phyloP scores from a whole-genome alignment of 53 echinoderm and acorn worm genomes.

The Glandiceps talaboti region DNA sequence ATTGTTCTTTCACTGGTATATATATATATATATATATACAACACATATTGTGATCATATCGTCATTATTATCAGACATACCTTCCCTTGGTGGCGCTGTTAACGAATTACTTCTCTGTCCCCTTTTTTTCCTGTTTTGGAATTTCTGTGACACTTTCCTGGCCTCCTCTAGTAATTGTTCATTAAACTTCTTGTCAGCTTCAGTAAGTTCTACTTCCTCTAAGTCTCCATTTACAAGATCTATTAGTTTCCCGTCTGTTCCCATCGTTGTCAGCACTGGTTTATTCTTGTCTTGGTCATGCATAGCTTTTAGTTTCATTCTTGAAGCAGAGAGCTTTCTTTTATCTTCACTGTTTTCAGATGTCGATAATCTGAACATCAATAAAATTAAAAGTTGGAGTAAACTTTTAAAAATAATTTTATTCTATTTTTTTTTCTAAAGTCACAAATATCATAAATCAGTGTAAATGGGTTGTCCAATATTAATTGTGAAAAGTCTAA shows the following conservation, averaged over 20 bases:
- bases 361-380: too few relatives aligned
- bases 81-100: background rate
- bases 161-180: slow-evolving; percentile 56
- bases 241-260: background rate
- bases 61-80: too few relatives aligned
- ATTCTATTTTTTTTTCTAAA: too few relatives aligned
- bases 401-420: too few relatives aligned
- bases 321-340: background rate
- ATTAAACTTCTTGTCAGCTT: slow-evolving; percentile 57
- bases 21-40: too few relatives aligned
- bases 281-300: background rate
- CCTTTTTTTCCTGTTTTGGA: slow-evolving; percentile 66
- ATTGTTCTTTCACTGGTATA: too few relatives aligned
- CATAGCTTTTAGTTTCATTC: background rate
- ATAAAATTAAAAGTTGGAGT: too few relatives aligned
- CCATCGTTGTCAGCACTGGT: background rate
- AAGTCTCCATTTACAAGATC: slow-evolving; percentile 49
- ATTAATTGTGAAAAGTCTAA: too few relatives aligned
- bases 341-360: background rate
- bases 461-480: too few relatives aligned
- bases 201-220: slow-evolving; percentile 42
- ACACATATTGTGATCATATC: too few relatives aligned
- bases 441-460: too few relatives aligned
- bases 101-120: slow-evolving; percentile 1
- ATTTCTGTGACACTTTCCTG: slow-evolving; percentile 60